phyloP scores from a whole-genome alignment of 2,888 invertebrate genomes.

The Tipula confusa region DNA sequence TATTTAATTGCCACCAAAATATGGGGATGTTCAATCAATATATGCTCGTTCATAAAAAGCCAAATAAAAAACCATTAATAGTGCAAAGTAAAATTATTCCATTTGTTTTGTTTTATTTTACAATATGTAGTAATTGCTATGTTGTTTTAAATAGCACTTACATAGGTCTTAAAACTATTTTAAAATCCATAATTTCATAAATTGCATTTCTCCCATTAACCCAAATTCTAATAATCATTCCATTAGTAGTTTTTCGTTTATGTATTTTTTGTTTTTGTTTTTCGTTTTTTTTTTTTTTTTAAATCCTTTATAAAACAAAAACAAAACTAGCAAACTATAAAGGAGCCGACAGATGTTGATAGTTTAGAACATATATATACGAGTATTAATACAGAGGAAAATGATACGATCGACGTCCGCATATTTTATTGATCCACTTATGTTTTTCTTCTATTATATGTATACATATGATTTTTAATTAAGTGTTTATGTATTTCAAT shows the following conservation, averaged over 20 bases:
- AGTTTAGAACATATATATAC: neutral
- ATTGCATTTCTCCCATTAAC: neutral
- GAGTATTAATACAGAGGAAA: too few species aligned
- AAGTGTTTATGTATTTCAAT: neutral
- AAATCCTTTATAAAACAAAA: conserved; percentile 14
- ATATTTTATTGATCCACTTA: neutral
- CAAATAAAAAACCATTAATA: neutral
- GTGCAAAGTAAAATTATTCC: neutral
- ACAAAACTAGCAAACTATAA: neutral
- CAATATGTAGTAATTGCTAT: neutral
- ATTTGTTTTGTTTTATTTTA: neutral
- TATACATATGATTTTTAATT: neutral
- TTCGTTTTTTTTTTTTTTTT: neutral
- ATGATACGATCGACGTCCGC: neutral
- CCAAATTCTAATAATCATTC: neutral
- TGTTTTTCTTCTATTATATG: too few species aligned
- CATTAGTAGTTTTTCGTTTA: neutral
- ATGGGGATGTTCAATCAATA: too few species aligned
- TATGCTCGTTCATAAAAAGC: neutral
- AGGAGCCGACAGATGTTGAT: neutral
- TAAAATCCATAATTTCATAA: neutral
- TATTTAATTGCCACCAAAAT: too few species aligned
- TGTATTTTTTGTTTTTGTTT: neutral
- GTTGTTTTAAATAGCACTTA: neutral
- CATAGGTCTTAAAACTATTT: neutral